Conservation (phyloP, 2,888 invertebrate species). For the Zaprionus lineosus region DNA sequence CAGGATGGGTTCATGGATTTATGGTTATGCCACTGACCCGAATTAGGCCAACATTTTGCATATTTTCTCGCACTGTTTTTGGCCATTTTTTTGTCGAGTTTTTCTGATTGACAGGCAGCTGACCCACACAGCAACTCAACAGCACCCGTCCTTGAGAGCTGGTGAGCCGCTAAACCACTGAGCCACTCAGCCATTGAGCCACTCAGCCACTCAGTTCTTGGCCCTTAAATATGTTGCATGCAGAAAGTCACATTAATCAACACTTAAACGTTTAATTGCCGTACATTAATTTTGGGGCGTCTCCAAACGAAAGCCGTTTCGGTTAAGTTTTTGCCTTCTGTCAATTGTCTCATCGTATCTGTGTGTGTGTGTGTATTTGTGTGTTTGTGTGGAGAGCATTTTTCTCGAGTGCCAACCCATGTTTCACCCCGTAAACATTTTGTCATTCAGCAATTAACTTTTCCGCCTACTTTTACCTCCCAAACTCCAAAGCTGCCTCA, state of each 20-base stretch:
- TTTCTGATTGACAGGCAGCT: slow-evolving; percentile 56
- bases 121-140: no score
- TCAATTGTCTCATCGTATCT: slow-evolving; percentile 41
- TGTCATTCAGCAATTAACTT: slow-evolving; percentile 78
- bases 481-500: no score
- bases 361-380: neutral
- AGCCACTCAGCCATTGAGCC: neutral
- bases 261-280: slow-evolving; percentile 78
- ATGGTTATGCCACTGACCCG: slow-evolving; percentile 52
- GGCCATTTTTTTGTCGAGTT: neutral
- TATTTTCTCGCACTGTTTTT: slow-evolving; percentile 45
- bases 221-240: no score
- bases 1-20: slow-evolving; percentile 33
- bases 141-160: no score
- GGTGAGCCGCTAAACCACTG: neutral
- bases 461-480: slow-evolving; percentile 33
- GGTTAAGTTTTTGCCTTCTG: slow-evolving; percentile 27
- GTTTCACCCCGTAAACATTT: slow-evolving; percentile 51
- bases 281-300: slow-evolving; percentile 65
- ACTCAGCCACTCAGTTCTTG: neutral
- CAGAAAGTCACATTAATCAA: slow-evolving; percentile 76
- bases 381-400: neutral
- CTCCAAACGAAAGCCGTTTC: slow-evolving; percentile 22
- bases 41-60: slow-evolving; percentile 60
- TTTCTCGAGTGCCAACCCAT: slow-evolving; percentile 1